Conservation (phyloP, 2,113 vertebrate genomes). For the Tupaia chinensis region DNA sequence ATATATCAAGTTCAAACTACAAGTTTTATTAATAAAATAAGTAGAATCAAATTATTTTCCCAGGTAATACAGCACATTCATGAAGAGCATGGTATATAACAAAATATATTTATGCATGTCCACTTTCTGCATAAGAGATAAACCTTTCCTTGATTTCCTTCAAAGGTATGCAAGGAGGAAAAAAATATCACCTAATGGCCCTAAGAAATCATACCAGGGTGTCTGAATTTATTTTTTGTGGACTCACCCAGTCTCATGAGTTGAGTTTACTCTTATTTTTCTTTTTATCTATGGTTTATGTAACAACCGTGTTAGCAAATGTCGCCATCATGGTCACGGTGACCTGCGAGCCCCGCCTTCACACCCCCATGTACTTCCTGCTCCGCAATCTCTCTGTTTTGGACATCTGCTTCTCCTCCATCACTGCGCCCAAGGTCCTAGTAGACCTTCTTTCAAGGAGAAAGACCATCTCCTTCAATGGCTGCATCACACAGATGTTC, state of each 20-base stretch:
- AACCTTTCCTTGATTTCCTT: not conserved
- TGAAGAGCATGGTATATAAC: not conserved
- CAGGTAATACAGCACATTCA: not conserved
- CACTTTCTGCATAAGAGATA: not conserved
- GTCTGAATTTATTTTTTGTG: conserved; percentile 75
- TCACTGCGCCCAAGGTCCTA: no score
- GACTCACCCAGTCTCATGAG: conserved; percentile 67
- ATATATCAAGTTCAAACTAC: not conserved
- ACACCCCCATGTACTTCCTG: no score
- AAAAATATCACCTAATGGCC: conserved; percentile 31
- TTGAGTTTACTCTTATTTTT: conserved; percentile 67
- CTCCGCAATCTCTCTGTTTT: no score
- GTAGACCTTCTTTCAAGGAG: no score
- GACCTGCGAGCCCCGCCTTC: no score
- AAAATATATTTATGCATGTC: not conserved
- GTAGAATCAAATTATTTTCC: not conserved
- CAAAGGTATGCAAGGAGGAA: not conserved
- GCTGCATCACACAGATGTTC: no score
- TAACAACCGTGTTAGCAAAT: conserved; percentile 66
- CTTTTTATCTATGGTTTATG: conserved; percentile 45
- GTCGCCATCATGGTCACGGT: conserved; percentile 59
- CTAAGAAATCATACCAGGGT: conserved; percentile 68
- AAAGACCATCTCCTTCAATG: no score
- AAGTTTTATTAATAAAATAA: not conserved
- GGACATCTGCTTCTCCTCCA: no score